A percentile compares a stretch with the other conserved stretches of the same genome.
Evolutionary conservation across 2,888 invertebrate genomes (phyloP).

Genomic region (Gastrophysa polygoni): DNA sequence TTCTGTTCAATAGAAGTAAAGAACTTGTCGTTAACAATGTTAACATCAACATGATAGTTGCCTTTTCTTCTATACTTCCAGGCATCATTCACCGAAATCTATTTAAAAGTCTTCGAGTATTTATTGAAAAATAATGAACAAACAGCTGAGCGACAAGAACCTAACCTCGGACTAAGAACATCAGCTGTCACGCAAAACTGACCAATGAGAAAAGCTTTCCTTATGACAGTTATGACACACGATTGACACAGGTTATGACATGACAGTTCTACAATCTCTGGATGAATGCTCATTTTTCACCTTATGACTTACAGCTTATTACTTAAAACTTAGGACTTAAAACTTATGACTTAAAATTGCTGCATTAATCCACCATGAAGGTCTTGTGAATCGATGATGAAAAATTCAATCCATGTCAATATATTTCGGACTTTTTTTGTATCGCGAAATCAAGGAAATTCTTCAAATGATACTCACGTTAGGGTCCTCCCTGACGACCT

Average conservation of each 20-base stretch:
- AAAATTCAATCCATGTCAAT: no score
- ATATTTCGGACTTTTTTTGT: neutral
- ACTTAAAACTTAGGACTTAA: no score
- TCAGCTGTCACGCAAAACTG: neutral
- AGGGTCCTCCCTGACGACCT: constrained; percentile 73
- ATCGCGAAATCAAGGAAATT: no score
- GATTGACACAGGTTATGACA: neutral
- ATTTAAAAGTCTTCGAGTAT: neutral
- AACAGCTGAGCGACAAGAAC: no score
- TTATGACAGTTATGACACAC: neutral
- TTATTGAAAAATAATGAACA: neutral
- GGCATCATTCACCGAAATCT: neutral
- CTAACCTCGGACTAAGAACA: no score
- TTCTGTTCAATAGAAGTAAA: neutral
- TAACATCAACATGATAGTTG: no score
- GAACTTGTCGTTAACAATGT: neutral
- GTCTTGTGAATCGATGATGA: no score
- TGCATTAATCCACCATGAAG: no score
- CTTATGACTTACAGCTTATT: no score
- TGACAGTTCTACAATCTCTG: no score
- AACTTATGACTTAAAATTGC: no score
- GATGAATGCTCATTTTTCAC: no score
- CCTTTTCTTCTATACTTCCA: neutral
- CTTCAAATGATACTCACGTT: constrained; percentile 67
- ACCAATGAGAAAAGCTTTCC: neutral